Conservation (phyloP, 1,140 invertebrate genomes). For the Coboldia fuscipes region DNA sequence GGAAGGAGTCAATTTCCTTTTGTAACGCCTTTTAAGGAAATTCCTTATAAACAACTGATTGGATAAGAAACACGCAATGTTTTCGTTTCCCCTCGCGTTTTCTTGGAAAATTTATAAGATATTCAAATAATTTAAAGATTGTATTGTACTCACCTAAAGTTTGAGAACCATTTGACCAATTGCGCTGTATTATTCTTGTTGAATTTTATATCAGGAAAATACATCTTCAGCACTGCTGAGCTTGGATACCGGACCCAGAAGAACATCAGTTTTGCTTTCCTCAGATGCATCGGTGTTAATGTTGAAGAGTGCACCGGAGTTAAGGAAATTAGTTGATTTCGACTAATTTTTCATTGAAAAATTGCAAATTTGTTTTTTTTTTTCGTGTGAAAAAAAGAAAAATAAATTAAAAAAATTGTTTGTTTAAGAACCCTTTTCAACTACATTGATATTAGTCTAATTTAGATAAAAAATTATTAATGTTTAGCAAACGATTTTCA, state of each 20-base stretch:
- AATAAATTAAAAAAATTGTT: background rate
- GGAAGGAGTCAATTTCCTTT: slow-evolving; percentile 4
- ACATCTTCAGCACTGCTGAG: slow-evolving; percentile 96
- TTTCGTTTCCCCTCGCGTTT: background rate
- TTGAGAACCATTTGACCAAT: slow-evolving; percentile 99
- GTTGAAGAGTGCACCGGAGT: slow-evolving; percentile 75
- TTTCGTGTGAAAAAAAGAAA: background rate
- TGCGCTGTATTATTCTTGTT: slow-evolving; percentile 99
- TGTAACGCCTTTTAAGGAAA: slow-evolving; percentile 3
- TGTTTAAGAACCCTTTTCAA: too few relatives aligned
- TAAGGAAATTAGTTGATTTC: slow-evolving; percentile 32
- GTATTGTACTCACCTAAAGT: slow-evolving; percentile 73
- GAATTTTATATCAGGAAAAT: slow-evolving; percentile 99
- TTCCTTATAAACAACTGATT: slow-evolving; percentile 2
- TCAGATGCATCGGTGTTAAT: slow-evolving; percentile 97
- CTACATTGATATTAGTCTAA: too few relatives aligned
- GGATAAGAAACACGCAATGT: slow-evolving; percentile 3
- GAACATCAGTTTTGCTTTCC: slow-evolving; percentile 99
- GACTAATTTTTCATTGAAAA: background rate
- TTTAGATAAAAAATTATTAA: too few relatives aligned
- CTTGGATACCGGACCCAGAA: slow-evolving; percentile 99
- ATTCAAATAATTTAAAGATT: slow-evolving; percentile 1
- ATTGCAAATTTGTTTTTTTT: background rate
- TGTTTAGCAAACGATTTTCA: too few relatives aligned
- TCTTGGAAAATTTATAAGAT: background rate